Base-by-base conservation (phyloP, 2,113 vertebrate species). In the Psilopsiagon aymara region DNA sequence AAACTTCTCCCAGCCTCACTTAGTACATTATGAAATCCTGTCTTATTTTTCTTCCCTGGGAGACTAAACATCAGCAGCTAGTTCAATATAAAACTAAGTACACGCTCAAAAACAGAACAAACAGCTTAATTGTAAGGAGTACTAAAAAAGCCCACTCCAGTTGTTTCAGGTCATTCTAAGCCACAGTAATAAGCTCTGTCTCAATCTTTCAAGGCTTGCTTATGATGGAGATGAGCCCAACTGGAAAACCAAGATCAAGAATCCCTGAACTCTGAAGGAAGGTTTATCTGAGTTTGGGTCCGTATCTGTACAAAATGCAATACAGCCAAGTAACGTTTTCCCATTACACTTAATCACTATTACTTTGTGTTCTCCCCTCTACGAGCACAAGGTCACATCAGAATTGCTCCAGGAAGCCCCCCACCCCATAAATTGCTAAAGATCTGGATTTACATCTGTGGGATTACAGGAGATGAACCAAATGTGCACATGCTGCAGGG, bases 391-490 rank as follows among this genome's bases (percentile, higher is more conserved):
- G 74, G 95, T 96, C 71, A 44, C 69, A 86, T 46, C 41, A 37
- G 6, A 94, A 82, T 63, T 90, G 39, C 70, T 93, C 87, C 96
- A 84, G 83, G 82, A 10, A 0, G 86, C 43, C 53, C 84, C 59
- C 29, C 7, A 88, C 76, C 74, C 76, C 90, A 96, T 82, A 29
- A 91, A 94, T 93, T 94, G 75, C 86, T 92, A 89, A 76, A 24
- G 71, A 91, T 94, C 92, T 95, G 90, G 92, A 67, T 43, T 96
- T 92, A 67, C 63, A 97, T 97, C 94, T 79, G 85, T 77, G 88
- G 93, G 97, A 98, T 98, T 97, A 98, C 78, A 93, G 13, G 37
- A 97, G 94, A 97, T 94, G 93, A 97, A 95, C 96, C 96, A 97
- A 97, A 97, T 94, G 97, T 70, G 97, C 95, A 96, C 33, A 74